Evolutionary conservation across 1,140 invertebrate species (phyloP).

Genomic region (Geopemphigus sp.): DNA sequence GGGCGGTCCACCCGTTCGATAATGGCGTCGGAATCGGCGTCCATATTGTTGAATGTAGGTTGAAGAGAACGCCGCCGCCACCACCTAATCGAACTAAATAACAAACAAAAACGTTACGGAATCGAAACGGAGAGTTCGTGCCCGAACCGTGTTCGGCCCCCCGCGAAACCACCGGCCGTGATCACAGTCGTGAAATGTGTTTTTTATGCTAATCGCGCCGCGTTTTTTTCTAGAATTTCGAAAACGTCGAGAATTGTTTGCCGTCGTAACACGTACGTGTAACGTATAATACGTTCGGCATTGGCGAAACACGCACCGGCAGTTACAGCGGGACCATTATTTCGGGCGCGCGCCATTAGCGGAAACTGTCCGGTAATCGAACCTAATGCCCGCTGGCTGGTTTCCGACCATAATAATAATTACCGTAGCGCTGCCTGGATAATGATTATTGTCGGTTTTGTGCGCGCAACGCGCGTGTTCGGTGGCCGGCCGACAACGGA

Average conservation of each 20-base stretch:
- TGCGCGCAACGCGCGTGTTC: conserved; percentile 28
- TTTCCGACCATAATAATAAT: conserved; percentile 47
- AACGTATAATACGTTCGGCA: neutral
- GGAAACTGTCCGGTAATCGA: conserved; percentile 46
- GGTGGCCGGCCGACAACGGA: neutral
- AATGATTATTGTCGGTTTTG: conserved; percentile 41
- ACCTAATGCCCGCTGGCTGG: conserved; percentile 27
- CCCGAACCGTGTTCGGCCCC: too few relatives aligned
- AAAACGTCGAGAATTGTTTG: neutral
- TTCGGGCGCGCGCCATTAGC: conserved; percentile 29
- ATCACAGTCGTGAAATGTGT: neutral
- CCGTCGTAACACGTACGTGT: neutral
- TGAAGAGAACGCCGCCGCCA: too few relatives aligned
- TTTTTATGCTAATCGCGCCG: neutral
- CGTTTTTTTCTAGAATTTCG: neutral
- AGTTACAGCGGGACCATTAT: conserved; percentile 26
- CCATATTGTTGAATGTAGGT: too few relatives aligned
- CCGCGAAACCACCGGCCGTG: too few relatives aligned
- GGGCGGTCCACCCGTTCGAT: too few relatives aligned
- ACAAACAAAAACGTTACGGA: too few relatives aligned
- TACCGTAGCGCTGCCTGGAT: conserved; percentile 18
- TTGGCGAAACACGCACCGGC: conserved; percentile 33
- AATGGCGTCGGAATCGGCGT: too few relatives aligned
- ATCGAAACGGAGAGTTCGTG: too few relatives aligned
- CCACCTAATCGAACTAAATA: too few relatives aligned